Percentiles rank a stretch among this genome's conserved stretches.
phyloP scores from a whole-genome alignment of 2,113 vertebrate genomes.

The Ammospiza nelsoni region DNA sequence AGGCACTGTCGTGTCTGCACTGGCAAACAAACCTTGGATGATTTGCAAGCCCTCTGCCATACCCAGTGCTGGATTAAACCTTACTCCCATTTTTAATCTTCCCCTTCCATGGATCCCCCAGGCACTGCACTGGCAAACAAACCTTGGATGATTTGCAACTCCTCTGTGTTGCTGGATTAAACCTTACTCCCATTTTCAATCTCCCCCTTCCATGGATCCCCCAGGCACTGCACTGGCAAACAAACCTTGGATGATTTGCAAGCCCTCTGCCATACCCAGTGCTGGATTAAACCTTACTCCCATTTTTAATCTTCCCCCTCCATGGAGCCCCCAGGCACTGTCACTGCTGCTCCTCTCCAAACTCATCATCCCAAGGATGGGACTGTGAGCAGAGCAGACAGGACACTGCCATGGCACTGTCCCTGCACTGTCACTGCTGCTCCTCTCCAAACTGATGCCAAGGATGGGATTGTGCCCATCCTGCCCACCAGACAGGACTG shows the following conservation, averaged over 20 bases:
- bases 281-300: not conserved
- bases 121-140: no score
- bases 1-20: not conserved
- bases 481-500: no score
- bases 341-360: not conserved
- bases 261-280: not conserved
- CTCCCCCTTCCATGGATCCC: not conserved
- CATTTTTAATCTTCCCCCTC: no score
- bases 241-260: not conserved
- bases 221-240: not conserved
- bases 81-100: no score
- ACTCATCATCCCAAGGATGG: no score
- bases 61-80: not conserved
- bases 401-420: no score
- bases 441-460: not conserved
- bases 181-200: not conserved
- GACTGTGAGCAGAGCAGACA: no score
- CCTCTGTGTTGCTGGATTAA: not conserved
- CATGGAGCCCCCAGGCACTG: no score
- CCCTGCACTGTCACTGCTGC: not conserved
- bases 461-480: fast-evolving
- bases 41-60: not conserved
- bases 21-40: not conserved
- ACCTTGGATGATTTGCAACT: no score
- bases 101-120: no score